Evolutionary conservation across 2,113 vertebrate species (phyloP).

Genomic region (Halichoeres trimaculatus): DNA sequence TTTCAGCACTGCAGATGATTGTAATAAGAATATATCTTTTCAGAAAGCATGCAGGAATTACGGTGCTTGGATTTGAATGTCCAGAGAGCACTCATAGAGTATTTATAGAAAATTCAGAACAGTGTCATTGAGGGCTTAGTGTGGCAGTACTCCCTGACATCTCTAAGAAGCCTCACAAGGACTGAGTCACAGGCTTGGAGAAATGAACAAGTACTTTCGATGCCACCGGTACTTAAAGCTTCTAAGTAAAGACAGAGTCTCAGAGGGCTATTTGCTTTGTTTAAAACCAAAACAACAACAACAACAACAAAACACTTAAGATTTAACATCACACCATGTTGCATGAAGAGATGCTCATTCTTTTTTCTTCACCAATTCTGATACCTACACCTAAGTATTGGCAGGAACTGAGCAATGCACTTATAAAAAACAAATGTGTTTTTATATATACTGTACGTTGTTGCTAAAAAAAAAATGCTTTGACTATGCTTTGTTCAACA

Average conservation of each 20-base stretch:
- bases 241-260: background rate
- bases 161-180: background rate
- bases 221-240: background rate
- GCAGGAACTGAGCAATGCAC: no score
- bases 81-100: constrained; percentile 8
- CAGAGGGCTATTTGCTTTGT: no score
- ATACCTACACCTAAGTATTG: no score
- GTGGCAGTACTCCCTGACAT: constrained; percentile 6
- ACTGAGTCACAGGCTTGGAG: constrained; percentile 7
- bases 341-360: background rate
- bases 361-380: background rate
- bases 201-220: constrained; percentile 3
- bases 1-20: constrained; percentile 38
- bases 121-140: constrained; percentile 3
- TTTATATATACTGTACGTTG: no score
- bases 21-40: constrained; percentile 28
- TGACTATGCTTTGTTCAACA: no score
- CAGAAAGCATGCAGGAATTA: constrained; percentile 21
- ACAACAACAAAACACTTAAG: background rate
- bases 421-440: no score
- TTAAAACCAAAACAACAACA: no score
- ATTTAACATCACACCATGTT: background rate
- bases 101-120: constrained; percentile 17
- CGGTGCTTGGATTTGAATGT: constrained; percentile 28
- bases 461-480: no score